Base-by-base conservation (phyloP, 2,113 vertebrate genomes). In the Strigops habroptila region DNA sequence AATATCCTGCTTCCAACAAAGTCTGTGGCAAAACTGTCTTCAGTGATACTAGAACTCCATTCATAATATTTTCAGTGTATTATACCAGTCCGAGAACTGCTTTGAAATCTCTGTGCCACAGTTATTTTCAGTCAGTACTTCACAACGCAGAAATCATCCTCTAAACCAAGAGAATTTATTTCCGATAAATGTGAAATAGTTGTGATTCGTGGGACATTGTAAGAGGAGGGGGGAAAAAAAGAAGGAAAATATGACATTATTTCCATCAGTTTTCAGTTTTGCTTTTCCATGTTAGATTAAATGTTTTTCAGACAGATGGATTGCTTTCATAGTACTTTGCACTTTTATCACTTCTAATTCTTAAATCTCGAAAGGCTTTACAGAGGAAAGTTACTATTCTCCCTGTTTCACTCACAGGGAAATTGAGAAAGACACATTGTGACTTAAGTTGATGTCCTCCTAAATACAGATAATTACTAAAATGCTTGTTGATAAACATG, bases 341-440 rank as follows among this genome's bases (percentile, higher is more conserved):
- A 67, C 83, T 95, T 94, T 22, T 91, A 88, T 78, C 30, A 48
- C 92, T 95, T 95, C 83, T 88, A 37, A 92, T 95, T 52, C 90
- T 86, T 96, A 96, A 90, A 96, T 86, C 49, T 94, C 91, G 96
- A 94, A 96, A 93, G 70, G 80, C 80, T 95, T 95, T 96, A 89
- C 88, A 41, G 80, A 76, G 67, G 88, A 96, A 90, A 96, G 95
- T 90, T 91, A 87, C 70, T 90, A 43, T 48, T 90, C n/a, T 93
- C 84, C 91, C 89, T 71, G 49, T 94, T 92, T 88, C 80, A 76
- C 39, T 89, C 21, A 44, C 84, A 80, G 73, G 81, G 71, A 90
- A 77, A 35, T n/a, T 57, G 65, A 88, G 30, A 63, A 37, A 62
- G 18, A 43, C 41, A 79, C 48, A 60, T 59, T 67, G 35, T 88